Evolutionary conservation across 2,797 vertebrate genomes (phyloP), one percentile per base, ranked within the genome.

Genomic region (Lutjanus argentimaculatus): DNA sequence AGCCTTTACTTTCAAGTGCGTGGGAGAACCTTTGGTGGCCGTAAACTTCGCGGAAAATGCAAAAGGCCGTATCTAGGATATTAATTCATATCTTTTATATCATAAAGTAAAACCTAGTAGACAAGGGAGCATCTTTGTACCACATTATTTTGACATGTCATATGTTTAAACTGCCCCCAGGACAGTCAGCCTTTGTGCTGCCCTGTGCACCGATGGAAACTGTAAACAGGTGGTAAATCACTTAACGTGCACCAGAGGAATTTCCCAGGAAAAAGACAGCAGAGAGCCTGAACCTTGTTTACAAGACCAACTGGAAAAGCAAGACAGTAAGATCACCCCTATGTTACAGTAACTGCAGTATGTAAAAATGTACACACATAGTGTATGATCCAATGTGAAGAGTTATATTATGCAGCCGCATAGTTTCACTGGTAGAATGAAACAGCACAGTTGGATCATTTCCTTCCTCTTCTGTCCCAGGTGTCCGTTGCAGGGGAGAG

Each of bases 401-500:
- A 56, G 40, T 16, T 2, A 21, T 8, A 17, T 13, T 49, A 1
- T 40, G 2, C 46, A 49, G 17, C 16, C 7, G 10, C 13, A 2
- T 51, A 16, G 1, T 43, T 12, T 22, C 70, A 22, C 8, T 19
- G 10, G 22, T 73, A 61, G 59, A 75, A 59, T 21, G 25, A 56
- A 3, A 70, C 43, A 25, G 17, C 55, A n/a, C 68, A 45, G 72
- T 36, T 66, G 40, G 71, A 69, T 61, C 17, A 22, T 45, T 80
- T 85, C 79, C 85, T 89, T 85, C 85, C 84, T 85, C 84, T 85
- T 89, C 81, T 77, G n/a, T 16, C 43, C 16, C 84, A 75, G 67
- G 59, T 65, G 91, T 91, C 89, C 67, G 90, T 92, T 91, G 87
- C 68, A 87, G 63, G 55, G 77, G 16, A 74, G 79, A 83, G 65